Evolutionary conservation across 2,797 vertebrate species (phyloP).

Genomic region (Glossophaga mutica): DNA sequence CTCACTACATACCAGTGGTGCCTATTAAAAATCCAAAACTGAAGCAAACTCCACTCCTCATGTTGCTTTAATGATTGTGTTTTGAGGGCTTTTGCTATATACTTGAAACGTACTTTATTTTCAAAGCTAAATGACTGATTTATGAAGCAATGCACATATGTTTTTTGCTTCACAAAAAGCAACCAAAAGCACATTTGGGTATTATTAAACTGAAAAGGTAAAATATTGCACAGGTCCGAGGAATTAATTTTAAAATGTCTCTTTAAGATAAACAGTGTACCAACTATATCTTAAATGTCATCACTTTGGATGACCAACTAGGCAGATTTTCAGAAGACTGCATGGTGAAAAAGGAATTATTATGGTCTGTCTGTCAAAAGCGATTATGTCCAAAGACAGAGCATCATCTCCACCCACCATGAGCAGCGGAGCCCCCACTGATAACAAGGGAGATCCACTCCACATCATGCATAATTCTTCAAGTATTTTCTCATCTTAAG

Average conservation of each 20-base stretch:
- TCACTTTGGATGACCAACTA: conserved; percentile 43
- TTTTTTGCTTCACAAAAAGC: conserved; percentile 61
- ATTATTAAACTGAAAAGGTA: conserved; percentile 66
- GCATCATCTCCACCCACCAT: neutral
- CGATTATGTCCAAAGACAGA: neutral
- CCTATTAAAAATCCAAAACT: conserved; percentile 49
- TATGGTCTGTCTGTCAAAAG: conserved; percentile 26
- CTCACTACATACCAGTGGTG: neutral
- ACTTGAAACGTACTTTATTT: conserved; percentile 49
- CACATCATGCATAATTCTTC: conserved; percentile 20
- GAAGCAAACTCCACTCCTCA: conserved; percentile 32
- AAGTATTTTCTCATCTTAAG: conserved; percentile 54
- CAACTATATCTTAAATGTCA: conserved; percentile 62
- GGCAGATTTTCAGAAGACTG: conserved; percentile 50
- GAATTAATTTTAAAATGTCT: conserved; percentile 72
- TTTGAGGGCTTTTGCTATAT: conserved; percentile 2
- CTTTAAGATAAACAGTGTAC: conserved; percentile 63
- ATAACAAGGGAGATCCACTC: neutral
- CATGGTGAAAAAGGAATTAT: conserved; percentile 32
- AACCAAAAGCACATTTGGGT: conserved; percentile 68
- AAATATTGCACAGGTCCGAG: conserved; percentile 61
- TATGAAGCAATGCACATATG: conserved; percentile 61
- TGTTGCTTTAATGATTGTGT: conserved; percentile 28
- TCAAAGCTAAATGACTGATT: conserved; percentile 63
- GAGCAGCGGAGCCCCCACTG: neutral